Evolutionary conservation across 37 sponge, comb jelly and placozoan genomes (phyloP), one percentile per base, ranked within the genome.

Genomic region (Ianthella basta): DNA sequence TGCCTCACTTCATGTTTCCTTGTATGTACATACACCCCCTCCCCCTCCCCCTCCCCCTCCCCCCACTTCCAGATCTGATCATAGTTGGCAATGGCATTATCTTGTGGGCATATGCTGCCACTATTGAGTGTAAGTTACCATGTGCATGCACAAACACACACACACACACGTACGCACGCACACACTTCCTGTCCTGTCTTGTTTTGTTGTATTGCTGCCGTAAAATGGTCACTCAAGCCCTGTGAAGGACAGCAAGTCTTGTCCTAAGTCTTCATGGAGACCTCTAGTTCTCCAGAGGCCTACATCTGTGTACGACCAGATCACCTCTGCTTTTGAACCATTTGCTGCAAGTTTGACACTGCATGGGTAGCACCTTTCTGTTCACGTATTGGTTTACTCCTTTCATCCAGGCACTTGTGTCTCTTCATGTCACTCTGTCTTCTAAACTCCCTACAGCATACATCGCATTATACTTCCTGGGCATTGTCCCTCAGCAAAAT

Each of bases 51-150:
- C 57, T 0, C 56, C 32, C 59, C 60, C 8, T 4, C 32, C 27
- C 32, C 50, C 3, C 50, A 44, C 50, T 44, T 85, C 16, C 79
- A 92, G 92, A 82, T 65, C 3, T 74, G 0, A 65, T 88, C 37
- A 70, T 88, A 0, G 34, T 92, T 24, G 55, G 54, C 32, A 88
- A 88, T 80, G 41, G 85, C 4, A 2, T 92, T 29, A 88, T 83
- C 64, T 79, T 92, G n/a, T 56, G 86, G 55, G 25, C 72, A 1
- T 86, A 79, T 72, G 37, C 84, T 53, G 54, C 27, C 2, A 40
- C 37, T 36, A 80, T 83, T 19, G 34, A 74, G 24, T 72, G 89
- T 88, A 54, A 50, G 69, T 44, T 30, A 10, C 23, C 8, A 40
- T 4, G 38, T 39, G 55, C 4, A 39, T 27, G 37, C 0, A 20